Conservation (phyloP, 2,888 invertebrate species). For the Ophioninae sp. region DNA sequence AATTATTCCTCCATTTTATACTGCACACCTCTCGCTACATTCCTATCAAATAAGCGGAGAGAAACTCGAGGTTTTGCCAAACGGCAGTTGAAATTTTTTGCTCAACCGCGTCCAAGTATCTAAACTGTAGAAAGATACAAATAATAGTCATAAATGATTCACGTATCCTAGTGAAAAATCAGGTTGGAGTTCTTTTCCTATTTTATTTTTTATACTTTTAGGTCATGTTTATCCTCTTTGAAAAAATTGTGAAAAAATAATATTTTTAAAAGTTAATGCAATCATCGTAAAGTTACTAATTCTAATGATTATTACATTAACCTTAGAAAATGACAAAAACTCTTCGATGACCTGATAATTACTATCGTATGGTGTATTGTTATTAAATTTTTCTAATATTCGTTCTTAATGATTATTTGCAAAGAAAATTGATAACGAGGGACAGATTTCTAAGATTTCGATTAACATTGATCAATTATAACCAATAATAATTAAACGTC, state of each 20-base stretch:
- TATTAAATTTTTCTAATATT: neutral
- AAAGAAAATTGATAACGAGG: neutral
- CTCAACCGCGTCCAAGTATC: neutral
- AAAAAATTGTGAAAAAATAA: no score
- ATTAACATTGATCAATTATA: neutral
- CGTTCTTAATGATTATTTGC: neutral
- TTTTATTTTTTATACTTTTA: neutral
- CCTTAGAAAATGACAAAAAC: neutral
- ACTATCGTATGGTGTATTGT: neutral
- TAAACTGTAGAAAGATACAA: neutral
- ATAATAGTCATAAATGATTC: neutral
- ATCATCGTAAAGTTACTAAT: no score
- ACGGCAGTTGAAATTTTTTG: neutral
- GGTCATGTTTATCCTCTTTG: neutral
- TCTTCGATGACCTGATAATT: neutral
- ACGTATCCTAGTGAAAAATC: neutral
- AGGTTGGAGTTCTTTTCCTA: neutral
- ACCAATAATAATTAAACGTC: neutral
- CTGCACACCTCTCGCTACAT: neutral
- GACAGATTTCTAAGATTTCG: neutral
- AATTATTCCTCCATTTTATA: conserved; percentile 12
- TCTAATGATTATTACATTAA: no score
- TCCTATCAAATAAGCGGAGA: neutral
- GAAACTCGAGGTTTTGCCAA: neutral
- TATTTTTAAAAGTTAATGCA: no score